A percentile compares a stretch with the other conserved stretches of the same genome.
Conservation (phyloP, 2,113 vertebrate genomes). For the Hepsetus odoe region DNA sequence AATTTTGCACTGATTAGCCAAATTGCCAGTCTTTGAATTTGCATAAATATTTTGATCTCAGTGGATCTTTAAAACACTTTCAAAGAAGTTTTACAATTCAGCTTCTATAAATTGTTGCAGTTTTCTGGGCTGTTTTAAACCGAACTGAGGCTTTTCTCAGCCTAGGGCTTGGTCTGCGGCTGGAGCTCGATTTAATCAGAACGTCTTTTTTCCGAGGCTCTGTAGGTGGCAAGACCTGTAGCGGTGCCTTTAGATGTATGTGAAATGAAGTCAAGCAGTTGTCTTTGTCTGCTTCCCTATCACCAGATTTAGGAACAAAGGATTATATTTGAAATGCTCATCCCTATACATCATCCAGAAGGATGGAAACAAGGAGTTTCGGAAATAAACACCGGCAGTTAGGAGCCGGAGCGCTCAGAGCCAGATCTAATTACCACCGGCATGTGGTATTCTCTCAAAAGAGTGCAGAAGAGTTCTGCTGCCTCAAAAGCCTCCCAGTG, state of each 20-base stretch:
- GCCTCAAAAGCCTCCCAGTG: conserved; percentile 34
- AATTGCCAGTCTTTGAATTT: no score
- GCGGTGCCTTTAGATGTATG: conserved; percentile 16
- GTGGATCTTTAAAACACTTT: no score
- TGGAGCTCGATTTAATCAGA: background rate
- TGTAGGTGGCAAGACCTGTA: background rate
- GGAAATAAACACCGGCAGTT: conserved; percentile 34
- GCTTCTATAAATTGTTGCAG: background rate
- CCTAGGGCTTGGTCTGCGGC: background rate
- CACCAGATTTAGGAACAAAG: conserved; percentile 33
- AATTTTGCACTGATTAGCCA: no score
- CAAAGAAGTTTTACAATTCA: no score
- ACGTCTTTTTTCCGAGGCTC: background rate
- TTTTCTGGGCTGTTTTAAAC: background rate
- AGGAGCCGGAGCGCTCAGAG: conserved; percentile 20
- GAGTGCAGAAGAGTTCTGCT: conserved; percentile 13
- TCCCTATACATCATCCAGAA: conserved; percentile 27
- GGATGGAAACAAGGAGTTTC: conserved; percentile 29
- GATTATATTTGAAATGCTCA: conserved; percentile 29
- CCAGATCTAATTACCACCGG: conserved; percentile 30
- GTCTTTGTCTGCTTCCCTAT: conserved; percentile 15
- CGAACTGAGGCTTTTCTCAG: background rate
- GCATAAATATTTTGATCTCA: no score
- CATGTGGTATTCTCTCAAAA: conserved; percentile 9
- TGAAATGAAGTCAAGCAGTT: conserved; percentile 19